These are phyloP conservation scores for Ichneumoninae sp. DNA, from an alignment of 2,888 invertebrate genomes.

Conservation along the genomic window DNA sequence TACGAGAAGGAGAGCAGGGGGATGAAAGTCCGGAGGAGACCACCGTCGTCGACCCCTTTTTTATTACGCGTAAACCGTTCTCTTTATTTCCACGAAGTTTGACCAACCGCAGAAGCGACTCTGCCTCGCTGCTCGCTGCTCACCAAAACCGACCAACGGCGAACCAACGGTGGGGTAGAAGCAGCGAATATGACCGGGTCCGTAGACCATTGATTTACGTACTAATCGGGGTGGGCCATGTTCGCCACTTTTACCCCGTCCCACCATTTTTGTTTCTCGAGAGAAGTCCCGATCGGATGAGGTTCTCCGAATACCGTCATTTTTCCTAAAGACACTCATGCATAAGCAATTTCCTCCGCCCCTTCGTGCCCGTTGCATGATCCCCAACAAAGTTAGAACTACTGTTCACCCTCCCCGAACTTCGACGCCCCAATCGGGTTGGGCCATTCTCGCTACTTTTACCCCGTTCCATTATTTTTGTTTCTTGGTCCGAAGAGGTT, in stretches of 20 bases:
- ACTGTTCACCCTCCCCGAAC: background rate
- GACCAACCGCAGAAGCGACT: slow-evolving; percentile 30
- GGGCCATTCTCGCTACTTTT: too few species aligned
- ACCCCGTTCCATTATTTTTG: too few species aligned
- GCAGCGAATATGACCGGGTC: too few species aligned
- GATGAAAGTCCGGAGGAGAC: slow-evolving; percentile 75
- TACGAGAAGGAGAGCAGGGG: slow-evolving; percentile 59
- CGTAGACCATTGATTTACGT: too few species aligned
- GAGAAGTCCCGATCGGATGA: too few species aligned
- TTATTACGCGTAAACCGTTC: slow-evolving; percentile 82
- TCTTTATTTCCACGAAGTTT: slow-evolving; percentile 78
- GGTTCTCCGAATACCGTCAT: background rate
- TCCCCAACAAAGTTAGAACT: background rate
- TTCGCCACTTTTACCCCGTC: too few species aligned
- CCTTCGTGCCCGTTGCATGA: too few species aligned
- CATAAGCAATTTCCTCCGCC: too few species aligned
- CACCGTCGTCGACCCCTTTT: slow-evolving; percentile 77
- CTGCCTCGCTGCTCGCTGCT: slow-evolving; percentile 36
- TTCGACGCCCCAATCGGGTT: background rate
- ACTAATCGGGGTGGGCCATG: too few species aligned
- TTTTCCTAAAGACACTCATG: background rate
- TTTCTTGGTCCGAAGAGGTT: too few species aligned
- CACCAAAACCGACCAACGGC: background rate
- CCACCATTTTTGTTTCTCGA: too few species aligned
- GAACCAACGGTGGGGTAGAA: too few species aligned